Conservation (phyloP, 1,140 invertebrate genomes). For the Phocides pigmalion region DNA sequence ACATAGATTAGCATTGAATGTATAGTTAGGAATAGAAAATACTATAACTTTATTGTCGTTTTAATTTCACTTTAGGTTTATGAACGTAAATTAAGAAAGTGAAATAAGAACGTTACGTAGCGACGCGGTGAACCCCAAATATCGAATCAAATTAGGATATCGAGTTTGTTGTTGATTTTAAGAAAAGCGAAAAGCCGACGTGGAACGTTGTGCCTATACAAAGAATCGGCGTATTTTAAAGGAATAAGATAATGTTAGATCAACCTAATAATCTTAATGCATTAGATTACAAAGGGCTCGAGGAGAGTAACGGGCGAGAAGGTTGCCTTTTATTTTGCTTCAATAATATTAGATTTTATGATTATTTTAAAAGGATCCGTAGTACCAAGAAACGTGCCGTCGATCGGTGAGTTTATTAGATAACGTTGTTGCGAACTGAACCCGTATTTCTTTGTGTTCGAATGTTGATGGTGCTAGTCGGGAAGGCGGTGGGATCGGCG, state of each 20-base stretch:
- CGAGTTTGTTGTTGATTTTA: slow-evolving; percentile 38
- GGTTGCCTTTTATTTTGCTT: slow-evolving; percentile 54
- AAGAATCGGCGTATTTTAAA: slow-evolving; percentile 56
- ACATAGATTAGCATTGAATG: too few relatives aligned
- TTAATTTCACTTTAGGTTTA: too few relatives aligned
- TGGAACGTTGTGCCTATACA: slow-evolving; percentile 41
- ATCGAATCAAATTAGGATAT: slow-evolving; percentile 45
- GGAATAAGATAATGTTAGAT: slow-evolving; percentile 61
- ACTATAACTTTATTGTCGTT: too few relatives aligned
- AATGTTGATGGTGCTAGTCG: slow-evolving; percentile 46
- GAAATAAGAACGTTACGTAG: neutral
- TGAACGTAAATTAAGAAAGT: too few relatives aligned
- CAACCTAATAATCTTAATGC: slow-evolving; percentile 74
- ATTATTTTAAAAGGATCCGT: slow-evolving; percentile 57
- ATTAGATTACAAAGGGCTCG: slow-evolving; percentile 65
- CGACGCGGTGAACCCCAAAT: slow-evolving; percentile 29
- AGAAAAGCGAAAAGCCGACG: slow-evolving; percentile 26
- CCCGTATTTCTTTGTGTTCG: slow-evolving; percentile 55
- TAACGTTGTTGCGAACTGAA: slow-evolving; percentile 42
- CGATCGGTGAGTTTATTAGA: slow-evolving; percentile 45
- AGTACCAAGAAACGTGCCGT: slow-evolving; percentile 41
- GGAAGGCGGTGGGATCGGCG: slow-evolving; percentile 42
- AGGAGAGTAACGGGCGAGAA: slow-evolving; percentile 44
- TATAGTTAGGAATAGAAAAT: too few relatives aligned
- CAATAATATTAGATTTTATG: slow-evolving; percentile 61